A percentile compares a stretch with the other conserved stretches of the same genome.
phyloP scores from a whole-genome alignment of 2,113 vertebrate species.

The Centropus bengalensis region DNA sequence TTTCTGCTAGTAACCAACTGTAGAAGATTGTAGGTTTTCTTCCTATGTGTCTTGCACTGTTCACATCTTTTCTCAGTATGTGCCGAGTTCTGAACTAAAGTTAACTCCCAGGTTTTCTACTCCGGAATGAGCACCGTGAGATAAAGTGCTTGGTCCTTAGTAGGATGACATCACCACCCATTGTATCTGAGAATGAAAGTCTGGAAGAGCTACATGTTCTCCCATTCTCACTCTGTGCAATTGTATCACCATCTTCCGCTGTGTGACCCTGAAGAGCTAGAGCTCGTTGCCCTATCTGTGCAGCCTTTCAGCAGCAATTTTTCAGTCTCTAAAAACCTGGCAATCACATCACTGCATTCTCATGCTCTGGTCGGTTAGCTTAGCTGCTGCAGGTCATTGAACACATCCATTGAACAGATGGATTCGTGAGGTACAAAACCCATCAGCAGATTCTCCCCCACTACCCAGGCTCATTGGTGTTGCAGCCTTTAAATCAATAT shows the following conservation, averaged over 20 bases:
- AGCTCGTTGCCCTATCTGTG: not conserved
- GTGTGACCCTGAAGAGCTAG: not conserved
- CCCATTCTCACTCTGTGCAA: not conserved
- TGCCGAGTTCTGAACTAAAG: not conserved
- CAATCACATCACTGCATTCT: not conserved
- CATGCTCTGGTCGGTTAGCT: not conserved
- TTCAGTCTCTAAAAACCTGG: not conserved
- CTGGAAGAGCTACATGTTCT: not conserved
- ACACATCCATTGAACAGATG: not conserved
- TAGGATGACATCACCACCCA: not conserved
- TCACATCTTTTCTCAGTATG: not conserved
- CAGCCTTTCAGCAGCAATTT: not conserved
- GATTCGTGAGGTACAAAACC: constrained; percentile 8
- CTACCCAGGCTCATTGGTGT: not conserved
- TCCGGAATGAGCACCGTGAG: not conserved
- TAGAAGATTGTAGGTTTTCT: not conserved
- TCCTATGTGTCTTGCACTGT: not conserved
- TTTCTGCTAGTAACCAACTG: not conserved
- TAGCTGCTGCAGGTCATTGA: constrained; percentile 13
- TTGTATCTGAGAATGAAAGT: not conserved
- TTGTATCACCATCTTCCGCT: fast-evolving
- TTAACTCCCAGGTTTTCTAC: not conserved
- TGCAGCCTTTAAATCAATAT: not conserved
- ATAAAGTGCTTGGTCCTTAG: not conserved
- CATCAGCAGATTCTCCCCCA: not conserved